phyloP scores from a whole-genome alignment of 1,140 invertebrate species.

The Rhagoletis pomonella region DNA sequence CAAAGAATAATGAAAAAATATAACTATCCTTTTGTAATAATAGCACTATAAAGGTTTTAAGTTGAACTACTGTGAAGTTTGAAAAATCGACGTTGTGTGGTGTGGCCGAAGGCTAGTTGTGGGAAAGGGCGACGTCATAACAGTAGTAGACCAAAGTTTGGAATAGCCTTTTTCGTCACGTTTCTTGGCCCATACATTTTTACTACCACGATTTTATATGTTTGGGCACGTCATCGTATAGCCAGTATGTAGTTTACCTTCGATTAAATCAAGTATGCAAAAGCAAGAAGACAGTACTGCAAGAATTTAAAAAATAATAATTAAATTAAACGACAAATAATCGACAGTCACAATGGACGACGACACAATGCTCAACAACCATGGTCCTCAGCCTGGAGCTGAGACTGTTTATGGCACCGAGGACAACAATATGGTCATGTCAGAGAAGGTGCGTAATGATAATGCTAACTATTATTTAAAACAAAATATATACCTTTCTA shows the following conservation, averaged over 20 bases:
- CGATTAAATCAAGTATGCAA: background rate
- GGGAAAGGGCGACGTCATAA: background rate
- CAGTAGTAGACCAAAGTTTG: background rate
- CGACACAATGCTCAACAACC: conserved; percentile 69
- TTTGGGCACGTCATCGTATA: background rate
- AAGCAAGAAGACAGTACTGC: conserved; percentile 20
- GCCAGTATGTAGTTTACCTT: background rate
- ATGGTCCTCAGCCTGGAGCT: conserved; percentile 71
- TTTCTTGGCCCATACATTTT: background rate
- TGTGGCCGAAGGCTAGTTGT: background rate
- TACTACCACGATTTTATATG: background rate
- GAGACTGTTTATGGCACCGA: conserved; percentile 88
- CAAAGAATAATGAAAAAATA: background rate
- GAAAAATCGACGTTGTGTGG: conserved; percentile 43
- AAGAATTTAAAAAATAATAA: background rate
- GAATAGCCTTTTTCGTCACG: background rate
- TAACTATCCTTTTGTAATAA: background rate
- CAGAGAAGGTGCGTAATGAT: conserved; percentile 88
- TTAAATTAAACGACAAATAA: conserved; percentile 20
- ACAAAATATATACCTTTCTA: background rate
- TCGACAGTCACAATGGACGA: conserved; percentile 66
- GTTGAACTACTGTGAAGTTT: background rate
- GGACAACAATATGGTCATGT: conserved; percentile 91
- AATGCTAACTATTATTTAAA: background rate
- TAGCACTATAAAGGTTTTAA: background rate